A percentile compares a stretch with the other conserved stretches of the same genome.
These are phyloP conservation scores for Caenorhabditis remanei DNA, from an alignment of 1,140 invertebrate species.

Conservation along the genomic window DNA sequence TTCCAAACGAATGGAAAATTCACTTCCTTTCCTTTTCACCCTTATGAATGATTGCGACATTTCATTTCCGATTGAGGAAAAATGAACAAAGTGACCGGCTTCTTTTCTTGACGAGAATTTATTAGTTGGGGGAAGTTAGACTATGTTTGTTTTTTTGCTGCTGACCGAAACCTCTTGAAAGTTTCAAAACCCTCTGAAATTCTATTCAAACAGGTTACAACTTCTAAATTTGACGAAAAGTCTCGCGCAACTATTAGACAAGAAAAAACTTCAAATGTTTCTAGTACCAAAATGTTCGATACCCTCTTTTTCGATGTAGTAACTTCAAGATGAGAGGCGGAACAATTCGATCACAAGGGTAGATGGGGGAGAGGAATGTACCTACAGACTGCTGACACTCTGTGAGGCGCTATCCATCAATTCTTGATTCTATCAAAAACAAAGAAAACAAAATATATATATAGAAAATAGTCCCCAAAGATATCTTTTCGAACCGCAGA, in stretches of 20 bases:
- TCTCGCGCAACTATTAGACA: not conserved
- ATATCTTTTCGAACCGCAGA: not conserved
- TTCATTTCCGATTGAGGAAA: slow-evolving; percentile 18
- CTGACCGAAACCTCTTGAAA: not conserved
- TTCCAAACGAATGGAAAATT: slow-evolving; percentile 23
- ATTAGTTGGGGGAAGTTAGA: too few relatives aligned
- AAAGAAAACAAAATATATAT: not conserved
- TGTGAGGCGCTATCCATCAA: not conserved
- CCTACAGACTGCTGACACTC: not conserved
- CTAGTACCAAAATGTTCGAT: slow-evolving; percentile 39
- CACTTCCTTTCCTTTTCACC: slow-evolving; percentile 9
- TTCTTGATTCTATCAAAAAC: not conserved
- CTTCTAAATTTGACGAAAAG: not conserved
- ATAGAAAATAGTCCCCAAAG: not conserved
- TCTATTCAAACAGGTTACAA: not conserved
- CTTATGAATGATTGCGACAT: slow-evolving; percentile 24
- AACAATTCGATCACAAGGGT: slow-evolving; percentile 65
- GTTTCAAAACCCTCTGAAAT: not conserved
- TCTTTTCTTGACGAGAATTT: too few relatives aligned
- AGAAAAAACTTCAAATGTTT: not conserved
- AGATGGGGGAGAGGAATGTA: not conserved
- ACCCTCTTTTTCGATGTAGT: not conserved
- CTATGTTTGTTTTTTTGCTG: not conserved
- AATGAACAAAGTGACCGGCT: too few relatives aligned
- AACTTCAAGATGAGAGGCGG: slow-evolving; percentile 36